Conservation (phyloP, 2,888 invertebrate species). For the Teleiodes luculella region DNA sequence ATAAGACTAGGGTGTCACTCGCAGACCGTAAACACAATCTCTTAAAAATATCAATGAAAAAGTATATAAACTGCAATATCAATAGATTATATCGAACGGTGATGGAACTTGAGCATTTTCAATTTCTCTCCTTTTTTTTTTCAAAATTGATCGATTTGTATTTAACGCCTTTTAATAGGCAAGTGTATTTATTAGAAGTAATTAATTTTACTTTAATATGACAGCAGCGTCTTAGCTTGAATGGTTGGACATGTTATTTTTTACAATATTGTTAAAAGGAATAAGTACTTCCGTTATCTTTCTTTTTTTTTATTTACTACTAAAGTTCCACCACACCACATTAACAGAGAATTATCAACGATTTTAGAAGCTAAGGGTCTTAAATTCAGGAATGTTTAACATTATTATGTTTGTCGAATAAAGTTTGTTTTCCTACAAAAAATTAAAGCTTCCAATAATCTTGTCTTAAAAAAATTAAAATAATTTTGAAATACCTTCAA, state of each 20-base stretch:
- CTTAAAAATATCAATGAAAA: constrained; percentile 29
- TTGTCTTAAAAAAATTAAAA: constrained; percentile 15
- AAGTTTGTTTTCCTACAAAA: constrained; percentile 22
- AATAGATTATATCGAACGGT: constrained; percentile 30
- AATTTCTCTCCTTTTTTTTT: background rate
- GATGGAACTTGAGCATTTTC: constrained; percentile 13
- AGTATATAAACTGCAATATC: constrained; percentile 43
- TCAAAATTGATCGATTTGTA: background rate
- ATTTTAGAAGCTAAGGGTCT: constrained; percentile 25
- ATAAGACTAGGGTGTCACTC: constrained; percentile 55
- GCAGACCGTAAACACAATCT: constrained; percentile 42
- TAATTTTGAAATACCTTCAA: constrained; percentile 26
- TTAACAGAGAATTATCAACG: constrained; percentile 12
- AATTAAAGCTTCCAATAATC: constrained; percentile 28
- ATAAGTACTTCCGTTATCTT: too few relatives aligned
- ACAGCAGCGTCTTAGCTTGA: too few relatives aligned
- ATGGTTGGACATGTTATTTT: too few relatives aligned
- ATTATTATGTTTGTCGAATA: constrained; percentile 13
- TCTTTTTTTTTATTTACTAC: background rate
- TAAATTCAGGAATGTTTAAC: constrained; percentile 29
- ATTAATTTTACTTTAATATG: too few relatives aligned
- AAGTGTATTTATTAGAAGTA: too few relatives aligned
- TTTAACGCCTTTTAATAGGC: too few relatives aligned
- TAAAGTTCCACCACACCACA: constrained; percentile 16
- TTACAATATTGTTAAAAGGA: too few relatives aligned